Evolutionary conservation across 2,797 vertebrate genomes (phyloP), one percentile per base, ranked within the genome.

Genomic region (Pelobates cultripes): DNA sequence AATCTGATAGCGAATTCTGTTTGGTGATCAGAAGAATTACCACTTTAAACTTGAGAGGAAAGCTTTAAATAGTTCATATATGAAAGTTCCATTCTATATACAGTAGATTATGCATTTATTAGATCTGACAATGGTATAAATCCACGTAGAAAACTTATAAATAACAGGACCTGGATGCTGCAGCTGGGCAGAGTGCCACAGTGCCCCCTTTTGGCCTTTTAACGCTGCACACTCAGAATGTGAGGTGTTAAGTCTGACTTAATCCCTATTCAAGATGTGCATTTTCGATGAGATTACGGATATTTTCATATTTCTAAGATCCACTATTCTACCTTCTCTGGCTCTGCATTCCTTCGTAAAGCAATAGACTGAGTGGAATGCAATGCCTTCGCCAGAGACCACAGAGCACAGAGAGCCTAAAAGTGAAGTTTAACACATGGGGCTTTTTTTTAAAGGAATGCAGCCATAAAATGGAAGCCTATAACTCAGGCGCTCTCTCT

Each of bases 311-410:
- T 88, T 90, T 91, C 90, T 94, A 91, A 90, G 90, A 92, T 93
- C 93, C 91, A 90, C 79, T 86, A 85, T 91, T 79, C 84, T 91
- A 91, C 88, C 90, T 91, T 89, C 91, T 89, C 90, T 87, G 84
- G 91, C 90, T 93, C 93, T 92, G 89, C 93, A 91, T 94, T 93
- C 89, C 91, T 94, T 93, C 93, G 93, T 93, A 94, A 93, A 95
- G 91, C 92, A 95, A 95, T 89, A 95, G 93, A 94, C 93, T 90
- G 78, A 89, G 90, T 96, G 94, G 94, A 95, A 96, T 96, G 92
- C 90, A 87, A 69, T 41, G 83, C 80, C 86, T 85, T 88, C 92
- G 94, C 96, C 95, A 97, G 93, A 89, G 94, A 94, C 93, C 94
- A 87, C 94, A 94, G 88, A 94, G 90, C 89, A 94, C 92, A 93